Base-by-base conservation (phyloP, 2,797 vertebrate genomes). In the Salmo trutta region DNA sequence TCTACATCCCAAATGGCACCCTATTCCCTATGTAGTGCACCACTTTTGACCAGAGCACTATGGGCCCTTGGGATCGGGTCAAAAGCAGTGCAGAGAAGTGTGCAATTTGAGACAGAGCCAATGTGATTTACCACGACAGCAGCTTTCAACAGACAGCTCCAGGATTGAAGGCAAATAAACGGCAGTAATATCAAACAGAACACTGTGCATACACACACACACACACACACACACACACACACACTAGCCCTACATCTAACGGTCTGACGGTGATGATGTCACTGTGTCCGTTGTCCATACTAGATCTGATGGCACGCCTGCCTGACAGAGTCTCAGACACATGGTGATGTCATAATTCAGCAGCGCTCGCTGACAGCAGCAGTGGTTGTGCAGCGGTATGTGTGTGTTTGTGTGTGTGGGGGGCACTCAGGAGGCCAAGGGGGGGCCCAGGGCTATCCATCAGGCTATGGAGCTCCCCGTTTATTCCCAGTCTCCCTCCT, bases 91-190 rank as follows among this genome's bases (percentile, higher is more conserved):
- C 41, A 62, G 59, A 21, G 59, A 62, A 62, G n/a, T n/a, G n/a
- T 6, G 59, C 8, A 62, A 10, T 62, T 62, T 62, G 21, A 62
- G n/a, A 62, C n/a, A 12, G n/a, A 62, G 59, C 7, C 59, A 66
- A 73, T 73, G 78, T 77, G 71, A 81, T 87, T 90, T 86, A 74
- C 87, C 85, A 90, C 86, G 83, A 86, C 89, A 82, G 54, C 86
- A 88, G 84, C 81, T 77, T 77, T 79, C 71, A 85, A 86, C 73
- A 81, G 79, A 74, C 73, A 71, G 73, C 78, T 79, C 74, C 69
- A 33, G 15, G 56, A 31, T 79, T 73, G 54, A 72, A 80, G 33
- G 77, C 75, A 83, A 86, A 86, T 78, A 83, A 86, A 87, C 66
- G 16, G 68, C 62, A 51, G 81, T 79, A 75, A 83, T 52, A 65